Evolutionary conservation across 2,113 vertebrate genomes (phyloP), one percentile per base, ranked within the genome.

Genomic region (Leptosomus discolor): DNA sequence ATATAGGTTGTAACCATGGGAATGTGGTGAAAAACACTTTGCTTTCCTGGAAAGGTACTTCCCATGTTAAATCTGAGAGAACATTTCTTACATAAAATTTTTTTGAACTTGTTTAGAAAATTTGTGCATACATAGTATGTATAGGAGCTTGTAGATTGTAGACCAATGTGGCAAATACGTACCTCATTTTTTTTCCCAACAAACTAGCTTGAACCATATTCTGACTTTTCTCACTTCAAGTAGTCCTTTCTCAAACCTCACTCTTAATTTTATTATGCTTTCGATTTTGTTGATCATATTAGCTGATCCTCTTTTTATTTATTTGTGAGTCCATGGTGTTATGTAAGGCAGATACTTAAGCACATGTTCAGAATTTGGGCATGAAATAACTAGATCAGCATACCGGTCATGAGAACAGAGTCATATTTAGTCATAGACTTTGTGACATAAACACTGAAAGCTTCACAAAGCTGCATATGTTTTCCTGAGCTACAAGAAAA

Each of bases 51-150:
- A 6, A 77, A 77, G 12, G 6, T n/a, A 21, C 8, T 15, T 58
- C 12, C 27, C n/a, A 21, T 41, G 29, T 10, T 74, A 75, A 81
- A 88, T 54, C 61, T 46, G 23, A 79, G 9, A 70, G 3, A 29
- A 43, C 2, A 26, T 10, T 71, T 68, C 14, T 68, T 60, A 43
- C 1, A 10, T 16, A 30, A 15, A 45, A 83, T 56, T 87, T 77
- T 69, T 4, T 41, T 65, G 2, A 68, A 51, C 2, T 88, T 69
- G 3, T 54, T 92, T 36, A 83, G 30, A 70, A 89, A 89, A 80
- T n/a, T 5, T 69, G 2, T n/a, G 7, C 21, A 37, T 50, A 8
- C 1, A 16, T 12, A 29, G 0, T 63, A 39, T 15, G 7, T 23
- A 45, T 11, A 36, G 24, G 18, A 51, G 3, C 2, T 74, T 60